phyloP scores from a whole-genome alignment of 1,140 invertebrate genomes.

The Eurosta solidaginis region DNA sequence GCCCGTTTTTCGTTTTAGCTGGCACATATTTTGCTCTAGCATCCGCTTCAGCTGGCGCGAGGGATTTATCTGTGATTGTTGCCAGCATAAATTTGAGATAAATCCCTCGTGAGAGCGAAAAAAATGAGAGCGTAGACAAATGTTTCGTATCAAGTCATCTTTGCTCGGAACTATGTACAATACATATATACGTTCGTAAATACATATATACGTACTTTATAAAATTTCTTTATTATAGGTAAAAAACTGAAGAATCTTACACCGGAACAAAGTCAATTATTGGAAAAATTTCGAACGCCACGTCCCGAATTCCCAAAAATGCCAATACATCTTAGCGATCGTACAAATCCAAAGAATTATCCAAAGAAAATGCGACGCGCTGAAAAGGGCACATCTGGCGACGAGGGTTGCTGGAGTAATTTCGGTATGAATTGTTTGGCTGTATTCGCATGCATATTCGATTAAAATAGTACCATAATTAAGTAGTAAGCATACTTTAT shows the following conservation, averaged over 20 bases:
- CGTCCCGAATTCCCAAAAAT: constrained; percentile 54
- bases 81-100: too few relatives aligned
- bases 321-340: constrained; percentile 57
- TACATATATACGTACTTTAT: neutral
- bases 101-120: too few relatives aligned
- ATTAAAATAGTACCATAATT: constrained; percentile 42
- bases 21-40: too few relatives aligned
- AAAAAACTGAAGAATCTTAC: constrained; percentile 57
- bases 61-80: too few relatives aligned
- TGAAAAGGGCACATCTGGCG: constrained; percentile 43
- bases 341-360: constrained; percentile 57
- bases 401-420: constrained; percentile 55
- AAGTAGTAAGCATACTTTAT: neutral
- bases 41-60: too few relatives aligned
- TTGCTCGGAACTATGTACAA: too few relatives aligned
- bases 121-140: too few relatives aligned
- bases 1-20: too few relatives aligned
- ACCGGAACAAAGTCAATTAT: constrained; percentile 50
- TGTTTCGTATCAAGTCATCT: too few relatives aligned
- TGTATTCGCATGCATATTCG: constrained; percentile 57
- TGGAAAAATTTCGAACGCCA: constrained; percentile 55
- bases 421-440: constrained; percentile 55
- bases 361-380: constrained; percentile 56
- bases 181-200: neutral
- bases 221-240: constrained; percentile 36